These are phyloP conservation scores for Coecobrya sp. DNA, from an alignment of 2,888 invertebrate genomes.

Conservation along the genomic window DNA sequence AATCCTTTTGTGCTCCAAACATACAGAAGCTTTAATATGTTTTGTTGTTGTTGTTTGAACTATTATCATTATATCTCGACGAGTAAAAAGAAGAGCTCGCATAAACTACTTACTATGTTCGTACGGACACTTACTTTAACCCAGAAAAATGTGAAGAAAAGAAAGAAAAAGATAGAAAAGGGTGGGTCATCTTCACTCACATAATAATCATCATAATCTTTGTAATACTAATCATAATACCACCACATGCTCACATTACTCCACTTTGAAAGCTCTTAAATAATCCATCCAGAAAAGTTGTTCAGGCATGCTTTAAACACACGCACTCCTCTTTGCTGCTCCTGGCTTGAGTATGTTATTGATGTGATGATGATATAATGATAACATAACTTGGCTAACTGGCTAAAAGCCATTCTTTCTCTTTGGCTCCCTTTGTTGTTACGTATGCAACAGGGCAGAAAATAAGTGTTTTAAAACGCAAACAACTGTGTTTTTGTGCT, in stretches of 20 bases:
- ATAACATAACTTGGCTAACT: constrained; percentile 72
- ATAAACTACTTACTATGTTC: not conserved
- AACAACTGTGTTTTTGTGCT: constrained; percentile 45
- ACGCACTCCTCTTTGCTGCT: constrained; percentile 60
- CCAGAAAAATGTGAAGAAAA: constrained; percentile 45
- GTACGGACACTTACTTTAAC: not conserved
- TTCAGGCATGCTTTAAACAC: constrained; percentile 67
- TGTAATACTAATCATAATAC: constrained; percentile 71
- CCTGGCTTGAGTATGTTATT: not conserved
- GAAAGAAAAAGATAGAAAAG: constrained; percentile 58
- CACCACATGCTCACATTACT: constrained; percentile 59
- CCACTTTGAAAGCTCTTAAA: constrained; percentile 70
- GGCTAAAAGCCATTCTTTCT: constrained; percentile 69
- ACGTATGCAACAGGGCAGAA: constrained; percentile 70
- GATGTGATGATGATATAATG: constrained; percentile 63
- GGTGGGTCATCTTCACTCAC: constrained; percentile 77
- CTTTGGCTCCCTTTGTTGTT: constrained; percentile 41
- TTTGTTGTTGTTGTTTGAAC: constrained; percentile 64
- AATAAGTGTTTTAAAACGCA: constrained; percentile 71
- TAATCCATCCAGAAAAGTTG: constrained; percentile 75
- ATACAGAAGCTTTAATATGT: constrained; percentile 42
- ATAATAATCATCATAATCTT: constrained; percentile 77
- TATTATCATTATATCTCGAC: constrained; percentile 57
- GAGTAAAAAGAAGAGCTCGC: constrained; percentile 46
- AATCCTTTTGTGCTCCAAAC: constrained; percentile 64